Base-by-base conservation (phyloP, 1,140 invertebrate species). In the Pissodes strobi region DNA sequence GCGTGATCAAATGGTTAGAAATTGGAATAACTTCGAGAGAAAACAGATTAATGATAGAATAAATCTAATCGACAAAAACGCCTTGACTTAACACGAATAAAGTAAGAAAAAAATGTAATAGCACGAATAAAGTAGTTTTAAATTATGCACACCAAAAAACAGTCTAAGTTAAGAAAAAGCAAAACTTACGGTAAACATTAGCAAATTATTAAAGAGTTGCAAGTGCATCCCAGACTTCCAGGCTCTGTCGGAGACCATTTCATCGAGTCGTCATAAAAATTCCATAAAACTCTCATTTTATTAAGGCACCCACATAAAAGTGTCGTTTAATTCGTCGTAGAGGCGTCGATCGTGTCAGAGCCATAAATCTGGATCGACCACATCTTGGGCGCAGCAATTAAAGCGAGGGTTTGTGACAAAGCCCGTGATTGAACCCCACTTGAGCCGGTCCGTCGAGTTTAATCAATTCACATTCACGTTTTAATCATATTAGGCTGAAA, bases 391-490 rank as follows among this genome's bases (percentile, higher is more conserved):
- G 61, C 64, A 67, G 69, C 69, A 71, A 71, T 71, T 71, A 71
- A 71, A 69, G 53, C 39, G 62, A 22, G 66, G 61, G 66, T 37
- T 53, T 41, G 57, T 53, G 60, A 68, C 69, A 71, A 64, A 67
- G 51, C 66, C 53, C 21, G 48, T 64, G 51, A 62, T 66, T 66
- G 62, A 67, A 63, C 68, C 57, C 57, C 61, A 72, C 71, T 72
- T 64, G 71, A 72, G 64, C 45, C 68, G 62, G 71, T 63, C 65
- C 59, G 61, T 64, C 25, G 46, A 60, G 55, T 68, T 73, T 71
- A 73, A 73, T 73, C 70, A 73, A 73, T 73, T 72, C 67, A 67
- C 69, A 73, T 73, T 73, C 72, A 73, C 67, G 70, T 70, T 72
- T 73, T 73, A 73, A 73, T 73, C 70, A 73, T 70, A 73, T 73